A percentile compares a stretch with the other conserved stretches of the same genome.
These are phyloP conservation scores for Apodemia duryi DNA, from an alignment of 2,888 invertebrate species.

Conservation along the genomic window DNA sequence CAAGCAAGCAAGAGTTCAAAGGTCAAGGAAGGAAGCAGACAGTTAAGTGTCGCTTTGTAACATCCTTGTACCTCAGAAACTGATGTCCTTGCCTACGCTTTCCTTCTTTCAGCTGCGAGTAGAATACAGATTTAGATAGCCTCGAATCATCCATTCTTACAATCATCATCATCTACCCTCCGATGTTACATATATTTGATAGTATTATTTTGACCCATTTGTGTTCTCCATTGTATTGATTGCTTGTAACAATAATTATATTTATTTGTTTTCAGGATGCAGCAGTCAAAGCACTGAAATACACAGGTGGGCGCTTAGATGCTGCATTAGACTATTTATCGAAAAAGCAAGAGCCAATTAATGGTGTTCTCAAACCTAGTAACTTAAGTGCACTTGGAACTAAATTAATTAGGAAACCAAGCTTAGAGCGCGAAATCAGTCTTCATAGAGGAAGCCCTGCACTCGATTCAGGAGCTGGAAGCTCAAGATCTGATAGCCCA, in stretches of 20 bases:
- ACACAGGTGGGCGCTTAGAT: slow-evolving; percentile 84
- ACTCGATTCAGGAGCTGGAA: slow-evolving; percentile 92
- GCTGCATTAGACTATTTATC: slow-evolving; percentile 84
- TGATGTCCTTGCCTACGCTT: too few relatives aligned
- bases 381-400: slow-evolving; percentile 81
- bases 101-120: too few relatives aligned
- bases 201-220: too few relatives aligned
- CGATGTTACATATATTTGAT: too few relatives aligned
- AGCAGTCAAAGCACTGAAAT: slow-evolving; percentile 83
- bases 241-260: not conserved
- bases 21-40: too few relatives aligned
- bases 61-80: too few relatives aligned
- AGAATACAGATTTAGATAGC: too few relatives aligned
- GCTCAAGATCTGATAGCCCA: slow-evolving; percentile 93
- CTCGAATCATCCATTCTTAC: too few relatives aligned
- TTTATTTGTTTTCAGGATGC: slow-evolving; percentile 78
- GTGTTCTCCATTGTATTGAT: too few relatives aligned
- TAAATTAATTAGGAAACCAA: slow-evolving; percentile 92
- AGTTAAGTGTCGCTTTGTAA: too few relatives aligned
- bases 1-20: too few relatives aligned
- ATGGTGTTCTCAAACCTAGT: slow-evolving; percentile 74
- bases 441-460: slow-evolving; percentile 91
- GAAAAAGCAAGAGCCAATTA: slow-evolving; percentile 80
- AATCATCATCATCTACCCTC: too few relatives aligned
- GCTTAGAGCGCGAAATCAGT: slow-evolving; percentile 90